phyloP scores from a whole-genome alignment of 2,888 invertebrate genomes.

The Halictus quadricinctus region DNA sequence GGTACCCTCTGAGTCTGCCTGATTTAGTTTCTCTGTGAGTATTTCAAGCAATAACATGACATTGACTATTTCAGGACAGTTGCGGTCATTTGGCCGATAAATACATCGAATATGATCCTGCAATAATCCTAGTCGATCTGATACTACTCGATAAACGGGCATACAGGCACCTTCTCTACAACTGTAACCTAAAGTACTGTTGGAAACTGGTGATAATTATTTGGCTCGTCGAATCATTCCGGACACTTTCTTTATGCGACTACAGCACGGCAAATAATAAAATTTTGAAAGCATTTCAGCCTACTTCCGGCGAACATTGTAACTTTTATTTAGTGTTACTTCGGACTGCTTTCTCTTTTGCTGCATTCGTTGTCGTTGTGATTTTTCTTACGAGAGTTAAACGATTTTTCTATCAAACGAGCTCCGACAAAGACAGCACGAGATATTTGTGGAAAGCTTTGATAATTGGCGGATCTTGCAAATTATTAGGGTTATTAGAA shows the following conservation, averaged over 20 bases:
- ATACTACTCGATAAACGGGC: constrained; percentile 91
- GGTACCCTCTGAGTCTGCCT: too few relatives aligned
- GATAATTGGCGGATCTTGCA: constrained; percentile 78
- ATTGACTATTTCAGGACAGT: constrained; percentile 84
- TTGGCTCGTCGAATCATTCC: constrained; percentile 91
- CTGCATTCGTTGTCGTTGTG: constrained; percentile 71
- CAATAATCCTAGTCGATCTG: constrained; percentile 93
- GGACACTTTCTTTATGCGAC: constrained; percentile 84
- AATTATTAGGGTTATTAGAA: constrained; percentile 77
- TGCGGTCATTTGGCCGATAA: constrained; percentile 92
- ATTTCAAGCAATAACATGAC: background rate
- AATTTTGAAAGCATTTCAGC: constrained; percentile 13
- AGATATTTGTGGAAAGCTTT: constrained; percentile 74
- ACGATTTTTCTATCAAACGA: constrained; percentile 68
- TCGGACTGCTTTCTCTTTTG: constrained; percentile 74
- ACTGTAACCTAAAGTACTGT: constrained; percentile 89
- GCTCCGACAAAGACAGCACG: constrained; percentile 71
- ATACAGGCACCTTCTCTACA: constrained; percentile 93
- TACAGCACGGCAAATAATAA: constrained; percentile 27
- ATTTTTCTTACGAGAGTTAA: constrained; percentile 75
- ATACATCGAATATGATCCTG: constrained; percentile 95
- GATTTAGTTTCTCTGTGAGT: background rate
- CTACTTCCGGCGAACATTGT: constrained; percentile 64
- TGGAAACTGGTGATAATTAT: constrained; percentile 92
- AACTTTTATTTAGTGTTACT: constrained; percentile 77